Conservation (phyloP, 2,888 invertebrate species). For the Clostera curtula region DNA sequence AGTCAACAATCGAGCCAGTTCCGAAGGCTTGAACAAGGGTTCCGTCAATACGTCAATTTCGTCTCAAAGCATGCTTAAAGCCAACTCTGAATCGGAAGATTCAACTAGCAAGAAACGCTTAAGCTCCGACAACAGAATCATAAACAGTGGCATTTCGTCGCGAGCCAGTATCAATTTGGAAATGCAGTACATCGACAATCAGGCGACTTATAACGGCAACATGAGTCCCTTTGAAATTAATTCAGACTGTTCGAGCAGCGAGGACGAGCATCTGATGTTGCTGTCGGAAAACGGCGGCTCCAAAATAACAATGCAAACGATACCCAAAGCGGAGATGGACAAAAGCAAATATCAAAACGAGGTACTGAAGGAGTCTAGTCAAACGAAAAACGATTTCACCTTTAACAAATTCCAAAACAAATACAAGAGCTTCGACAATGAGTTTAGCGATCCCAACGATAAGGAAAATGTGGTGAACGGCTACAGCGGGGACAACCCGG, state of each 20-base stretch:
- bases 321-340: conserved; percentile 34
- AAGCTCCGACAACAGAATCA: conserved; percentile 64
- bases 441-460: conserved; percentile 63
- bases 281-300: conserved; percentile 63
- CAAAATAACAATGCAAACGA: conserved; percentile 63
- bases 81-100: conserved; percentile 60
- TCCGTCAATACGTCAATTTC: conserved; percentile 49
- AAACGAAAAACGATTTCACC: conserved; percentile 46
- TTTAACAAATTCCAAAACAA: conserved; percentile 59
- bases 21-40: conserved; percentile 49
- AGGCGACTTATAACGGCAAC: conserved; percentile 41
- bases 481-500: conserved; percentile 60
- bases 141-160: conserved; percentile 51
- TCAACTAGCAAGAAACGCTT: conserved; percentile 59
- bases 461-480: conserved; percentile 56
- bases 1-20: conserved; percentile 40
- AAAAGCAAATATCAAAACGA: conserved; percentile 47
- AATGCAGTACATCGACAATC: conserved; percentile 52
- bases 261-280: conserved; percentile 66
- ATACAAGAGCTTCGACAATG: conserved; percentile 65
- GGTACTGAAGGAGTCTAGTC: conserved; percentile 55
- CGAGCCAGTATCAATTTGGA: conserved; percentile 59
- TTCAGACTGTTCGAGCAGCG: conserved; percentile 64
- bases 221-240: conserved; percentile 49
- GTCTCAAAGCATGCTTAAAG: conserved; percentile 52